phyloP scores from a whole-genome alignment of 53 echinoderm and acorn worm species.

The Antedon mediterranea region DNA sequence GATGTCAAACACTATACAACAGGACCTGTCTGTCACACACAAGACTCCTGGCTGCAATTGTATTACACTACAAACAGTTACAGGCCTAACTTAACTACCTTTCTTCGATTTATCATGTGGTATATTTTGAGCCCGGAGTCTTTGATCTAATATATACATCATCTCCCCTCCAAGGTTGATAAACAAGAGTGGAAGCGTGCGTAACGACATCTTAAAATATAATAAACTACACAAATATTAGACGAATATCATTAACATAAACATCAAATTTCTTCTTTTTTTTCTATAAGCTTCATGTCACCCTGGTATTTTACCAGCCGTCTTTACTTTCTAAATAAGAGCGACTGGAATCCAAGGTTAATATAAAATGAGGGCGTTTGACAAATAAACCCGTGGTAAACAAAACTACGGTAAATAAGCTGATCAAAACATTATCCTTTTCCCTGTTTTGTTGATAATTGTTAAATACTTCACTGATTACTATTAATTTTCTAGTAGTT shows the following conservation, averaged over 20 bases:
- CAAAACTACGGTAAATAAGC: neutral
- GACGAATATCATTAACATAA: neutral
- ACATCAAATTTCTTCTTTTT: too few species aligned
- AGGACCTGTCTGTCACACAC: too few species aligned
- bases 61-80: too few species aligned
- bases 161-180: slow-evolving; percentile 96
- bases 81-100: slow-evolving; percentile 20
- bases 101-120: slow-evolving; percentile 73
- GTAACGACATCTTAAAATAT: slow-evolving; percentile 69
- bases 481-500: too few species aligned
- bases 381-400: neutral
- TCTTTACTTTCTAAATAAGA: neutral
- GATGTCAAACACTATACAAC: too few species aligned
- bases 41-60: too few species aligned
- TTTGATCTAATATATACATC: slow-evolving; percentile 90
- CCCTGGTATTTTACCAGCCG: neutral
- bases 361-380: neutral
- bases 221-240: neutral
- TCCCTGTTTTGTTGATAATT: too few species aligned
- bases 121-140: slow-evolving; percentile 85
- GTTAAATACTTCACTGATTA: too few species aligned
- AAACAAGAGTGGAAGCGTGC: slow-evolving; percentile 71
- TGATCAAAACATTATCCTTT: too few species aligned
- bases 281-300: neutral
- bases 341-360: neutral